Evolutionary conservation across 2,113 vertebrate species (phyloP).

Genomic region (Pluvianellus socialis): DNA sequence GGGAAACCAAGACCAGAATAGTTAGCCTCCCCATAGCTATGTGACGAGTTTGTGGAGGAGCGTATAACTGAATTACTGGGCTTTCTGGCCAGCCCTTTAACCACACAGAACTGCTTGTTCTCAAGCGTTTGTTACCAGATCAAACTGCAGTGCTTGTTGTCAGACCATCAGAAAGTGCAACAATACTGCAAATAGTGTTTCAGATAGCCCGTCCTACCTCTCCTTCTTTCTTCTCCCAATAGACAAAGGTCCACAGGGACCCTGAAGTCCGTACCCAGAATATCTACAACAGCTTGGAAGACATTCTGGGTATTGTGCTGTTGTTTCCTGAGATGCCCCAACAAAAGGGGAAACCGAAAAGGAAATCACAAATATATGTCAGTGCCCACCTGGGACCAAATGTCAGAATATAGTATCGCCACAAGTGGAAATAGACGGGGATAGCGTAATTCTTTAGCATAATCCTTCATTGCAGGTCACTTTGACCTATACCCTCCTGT

Average conservation of each 20-base stretch:
- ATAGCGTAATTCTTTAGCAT: neutral
- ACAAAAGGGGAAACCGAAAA: fast-evolving
- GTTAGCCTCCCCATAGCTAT: neutral
- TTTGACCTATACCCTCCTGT: neutral
- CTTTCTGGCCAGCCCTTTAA: neutral
- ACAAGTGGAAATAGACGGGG: neutral
- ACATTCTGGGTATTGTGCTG: neutral
- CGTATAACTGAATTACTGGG: neutral
- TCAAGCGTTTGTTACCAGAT: neutral
- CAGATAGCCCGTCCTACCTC: neutral
- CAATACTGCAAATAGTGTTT: neutral
- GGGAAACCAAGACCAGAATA: neutral
- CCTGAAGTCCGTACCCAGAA: neutral
- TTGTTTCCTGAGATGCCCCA: neutral
- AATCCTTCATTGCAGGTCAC: neutral
- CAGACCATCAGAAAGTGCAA: neutral
- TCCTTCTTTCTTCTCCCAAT: neutral
- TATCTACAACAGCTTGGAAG: neutral
- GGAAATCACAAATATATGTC: neutral
- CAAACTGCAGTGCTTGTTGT: neutral
- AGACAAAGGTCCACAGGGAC: neutral
- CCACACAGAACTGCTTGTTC: neutral
- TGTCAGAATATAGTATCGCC: neutral
- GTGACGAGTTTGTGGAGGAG: neutral
- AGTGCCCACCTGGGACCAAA: neutral